These are phyloP conservation scores for Scaptomyza cyrtandrae DNA, from an alignment of 2,888 invertebrate genomes.

Conservation along the genomic window DNA sequence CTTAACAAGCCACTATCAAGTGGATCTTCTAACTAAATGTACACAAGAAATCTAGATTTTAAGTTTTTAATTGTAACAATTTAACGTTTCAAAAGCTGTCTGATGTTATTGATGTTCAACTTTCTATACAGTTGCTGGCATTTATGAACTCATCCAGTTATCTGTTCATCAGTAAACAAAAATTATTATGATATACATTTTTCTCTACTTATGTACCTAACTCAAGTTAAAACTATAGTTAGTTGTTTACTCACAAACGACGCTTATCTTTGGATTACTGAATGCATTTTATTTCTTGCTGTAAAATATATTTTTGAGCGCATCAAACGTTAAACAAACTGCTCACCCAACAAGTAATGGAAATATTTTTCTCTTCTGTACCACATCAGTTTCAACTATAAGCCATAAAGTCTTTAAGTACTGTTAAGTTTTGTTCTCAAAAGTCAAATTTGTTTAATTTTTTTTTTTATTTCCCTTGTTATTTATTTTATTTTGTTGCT, in stretches of 20 bases:
- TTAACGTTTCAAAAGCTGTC: no score
- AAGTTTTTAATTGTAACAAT: background rate
- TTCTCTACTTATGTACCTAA: no score
- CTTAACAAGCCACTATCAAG: background rate
- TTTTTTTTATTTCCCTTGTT: background rate
- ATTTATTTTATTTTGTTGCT: slow-evolving; percentile 2
- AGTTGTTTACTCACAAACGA: background rate
- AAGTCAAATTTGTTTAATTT: slow-evolving; percentile 18
- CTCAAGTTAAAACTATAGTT: background rate
- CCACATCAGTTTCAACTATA: slow-evolving; percentile 5
- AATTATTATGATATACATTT: background rate
- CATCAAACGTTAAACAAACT: slow-evolving; percentile 1
- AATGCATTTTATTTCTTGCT: background rate
- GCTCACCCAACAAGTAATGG: slow-evolving; percentile 8
- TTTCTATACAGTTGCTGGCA: background rate
- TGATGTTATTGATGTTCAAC: no score
- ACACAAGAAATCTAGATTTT: background rate
- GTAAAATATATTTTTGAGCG: background rate
- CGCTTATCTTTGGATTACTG: slow-evolving; percentile 7
- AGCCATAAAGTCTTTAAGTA: slow-evolving; percentile 29
- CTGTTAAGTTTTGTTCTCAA: slow-evolving; percentile 27
- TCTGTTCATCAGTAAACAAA: background rate
- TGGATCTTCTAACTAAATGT: background rate
- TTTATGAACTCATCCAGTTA: background rate
- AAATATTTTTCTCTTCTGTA: slow-evolving; percentile 7